Conservation (phyloP, 2,113 vertebrate species). For the Labeo rohita region DNA sequence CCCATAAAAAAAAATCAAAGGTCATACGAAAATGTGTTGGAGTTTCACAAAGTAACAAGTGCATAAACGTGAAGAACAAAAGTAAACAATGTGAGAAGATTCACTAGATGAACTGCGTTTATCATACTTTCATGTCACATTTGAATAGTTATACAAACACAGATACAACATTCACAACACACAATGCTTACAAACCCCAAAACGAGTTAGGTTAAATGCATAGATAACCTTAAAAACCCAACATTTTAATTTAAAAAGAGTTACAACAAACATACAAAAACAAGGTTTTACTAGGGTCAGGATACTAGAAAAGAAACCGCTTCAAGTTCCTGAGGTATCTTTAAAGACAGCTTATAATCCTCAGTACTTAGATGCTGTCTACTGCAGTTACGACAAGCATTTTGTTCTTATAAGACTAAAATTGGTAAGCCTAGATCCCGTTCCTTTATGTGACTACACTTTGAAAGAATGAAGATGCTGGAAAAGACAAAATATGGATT, state of each 20-base stretch:
- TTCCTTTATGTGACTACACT: neutral
- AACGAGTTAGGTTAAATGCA: slow-evolving; percentile 35
- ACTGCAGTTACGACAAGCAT: slow-evolving; percentile 43
- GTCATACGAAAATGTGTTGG: slow-evolving; percentile 34
- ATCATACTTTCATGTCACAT: slow-evolving; percentile 43
- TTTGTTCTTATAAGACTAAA: slow-evolving; percentile 14
- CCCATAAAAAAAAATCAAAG: slow-evolving; percentile 6
- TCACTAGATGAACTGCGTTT: slow-evolving; percentile 1
- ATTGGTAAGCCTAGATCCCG: neutral
- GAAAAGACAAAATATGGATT: neutral
- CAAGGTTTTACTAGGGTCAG: slow-evolving; percentile 8
- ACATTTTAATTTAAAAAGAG: slow-evolving; percentile 39
- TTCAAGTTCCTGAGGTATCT: slow-evolving; percentile 51
- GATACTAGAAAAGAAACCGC: slow-evolving; percentile 34
- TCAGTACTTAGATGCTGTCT: slow-evolving; percentile 41
- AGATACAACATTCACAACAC: slow-evolving; percentile 26
- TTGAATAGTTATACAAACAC: slow-evolving; percentile 38
- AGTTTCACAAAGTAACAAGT: slow-evolving; percentile 23
- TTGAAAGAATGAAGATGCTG: neutral
- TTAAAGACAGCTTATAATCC: slow-evolving; percentile 46
- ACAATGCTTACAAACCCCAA: slow-evolving; percentile 20
- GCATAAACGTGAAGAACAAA: slow-evolving; percentile 35
- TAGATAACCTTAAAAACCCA: slow-evolving; percentile 14
- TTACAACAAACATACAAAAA: slow-evolving; percentile 22
- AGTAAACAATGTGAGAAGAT: slow-evolving; percentile 37